Evolutionary conservation across 2,113 vertebrate species (phyloP).

Genomic region (Pelobates fuscus): DNA sequence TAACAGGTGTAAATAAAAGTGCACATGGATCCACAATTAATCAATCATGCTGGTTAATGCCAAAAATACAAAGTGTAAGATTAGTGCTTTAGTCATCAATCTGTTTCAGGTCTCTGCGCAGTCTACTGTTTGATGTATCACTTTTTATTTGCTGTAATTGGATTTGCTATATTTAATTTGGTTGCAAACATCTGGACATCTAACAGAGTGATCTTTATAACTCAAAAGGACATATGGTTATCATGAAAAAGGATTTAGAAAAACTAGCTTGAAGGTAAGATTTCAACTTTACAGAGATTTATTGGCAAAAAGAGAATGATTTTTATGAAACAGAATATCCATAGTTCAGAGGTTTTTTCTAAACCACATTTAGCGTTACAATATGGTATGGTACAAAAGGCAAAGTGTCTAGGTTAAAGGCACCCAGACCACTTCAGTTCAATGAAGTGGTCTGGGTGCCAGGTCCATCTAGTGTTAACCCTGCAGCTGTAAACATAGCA

Average conservation of each 20-base stretch:
- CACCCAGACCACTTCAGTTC: too few species aligned
- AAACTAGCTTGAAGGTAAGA: not conserved
- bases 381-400: too few species aligned
- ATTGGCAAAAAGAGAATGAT: not conserved
- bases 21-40: conserved; percentile 38
- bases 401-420: too few species aligned
- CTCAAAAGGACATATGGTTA: not conserved
- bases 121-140: conserved; percentile 20
- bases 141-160: conserved; percentile 20
- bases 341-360: too few species aligned
- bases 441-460: too few species aligned
- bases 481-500: too few species aligned
- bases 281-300: not conserved
- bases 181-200: not conserved
- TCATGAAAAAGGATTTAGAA: not conserved
- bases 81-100: conserved; percentile 17
- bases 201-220: not conserved
- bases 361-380: too few species aligned
- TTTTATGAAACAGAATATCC: too few species aligned
- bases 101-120: conserved; percentile 9
- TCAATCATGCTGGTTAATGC: conserved; percentile 27
- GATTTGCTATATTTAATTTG: conserved; percentile 34
- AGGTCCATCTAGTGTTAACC: too few species aligned
- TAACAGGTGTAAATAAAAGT: conserved; percentile 34
- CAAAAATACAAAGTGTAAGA: conserved; percentile 29